Evolutionary conservation across 2,113 vertebrate species (phyloP).

Genomic region (Pyrgilauda ruficollis): DNA sequence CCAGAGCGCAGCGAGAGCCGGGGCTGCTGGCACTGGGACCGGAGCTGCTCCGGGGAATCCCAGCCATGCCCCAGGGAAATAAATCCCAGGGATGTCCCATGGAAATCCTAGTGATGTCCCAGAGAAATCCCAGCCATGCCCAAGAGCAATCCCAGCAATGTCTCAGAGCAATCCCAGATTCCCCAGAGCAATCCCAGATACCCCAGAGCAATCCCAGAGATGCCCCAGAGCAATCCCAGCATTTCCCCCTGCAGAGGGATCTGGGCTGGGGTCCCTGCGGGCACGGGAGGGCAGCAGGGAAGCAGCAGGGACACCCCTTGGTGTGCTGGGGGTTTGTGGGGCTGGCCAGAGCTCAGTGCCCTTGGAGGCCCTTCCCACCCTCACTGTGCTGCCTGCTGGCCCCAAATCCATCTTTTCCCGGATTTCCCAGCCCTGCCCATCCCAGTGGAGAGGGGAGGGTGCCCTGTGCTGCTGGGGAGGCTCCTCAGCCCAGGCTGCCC

Average conservation of each 20-base stretch:
- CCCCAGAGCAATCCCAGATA: too few relatives aligned
- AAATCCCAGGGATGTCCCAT: too few relatives aligned
- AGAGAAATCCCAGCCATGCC: too few relatives aligned
- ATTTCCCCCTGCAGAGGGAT: not conserved
- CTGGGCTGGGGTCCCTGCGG: not conserved
- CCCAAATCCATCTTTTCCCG: accelerated
- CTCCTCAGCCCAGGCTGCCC: not conserved
- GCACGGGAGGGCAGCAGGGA: accelerated
- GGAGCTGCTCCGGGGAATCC: too few relatives aligned
- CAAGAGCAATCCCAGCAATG: too few relatives aligned
- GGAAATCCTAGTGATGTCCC: too few relatives aligned
- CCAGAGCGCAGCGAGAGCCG: too few relatives aligned
- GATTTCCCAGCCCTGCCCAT: accelerated
- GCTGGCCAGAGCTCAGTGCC: accelerated
- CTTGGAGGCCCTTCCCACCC: not conserved
- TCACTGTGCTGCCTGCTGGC: accelerated
- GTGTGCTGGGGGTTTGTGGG: accelerated
- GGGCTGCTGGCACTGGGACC: too few relatives aligned
- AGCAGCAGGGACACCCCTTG: accelerated
- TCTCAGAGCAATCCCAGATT: too few relatives aligned
- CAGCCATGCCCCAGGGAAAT: too few relatives aligned
- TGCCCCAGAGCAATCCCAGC: too few relatives aligned
- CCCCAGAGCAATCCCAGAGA: too few relatives aligned
- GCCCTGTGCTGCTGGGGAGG: not conserved
- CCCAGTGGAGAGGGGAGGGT: accelerated